Percentiles rank a stretch among this genome's conserved stretches.
Evolutionary conservation across 2,797 vertebrate species (phyloP).

Genomic region (Okamejei kenojei): DNA sequence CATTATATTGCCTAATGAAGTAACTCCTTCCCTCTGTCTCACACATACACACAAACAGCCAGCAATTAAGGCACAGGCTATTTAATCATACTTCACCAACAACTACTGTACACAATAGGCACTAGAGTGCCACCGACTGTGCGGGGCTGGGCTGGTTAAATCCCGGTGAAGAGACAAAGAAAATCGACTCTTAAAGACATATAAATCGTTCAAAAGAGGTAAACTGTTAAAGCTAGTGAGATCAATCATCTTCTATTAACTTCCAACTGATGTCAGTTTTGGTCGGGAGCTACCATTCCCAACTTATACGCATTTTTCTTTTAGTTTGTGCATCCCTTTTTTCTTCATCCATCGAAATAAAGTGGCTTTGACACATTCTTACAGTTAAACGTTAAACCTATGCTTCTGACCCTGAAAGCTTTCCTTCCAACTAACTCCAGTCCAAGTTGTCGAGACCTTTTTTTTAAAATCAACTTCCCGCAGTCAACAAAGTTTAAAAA

Average conservation of each 20-base stretch:
- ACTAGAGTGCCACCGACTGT: not conserved
- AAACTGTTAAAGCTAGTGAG: not conserved
- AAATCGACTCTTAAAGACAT: not conserved
- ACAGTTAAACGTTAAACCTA: not conserved
- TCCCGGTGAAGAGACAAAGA: not conserved
- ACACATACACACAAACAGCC: too few species aligned
- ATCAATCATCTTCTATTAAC: not conserved
- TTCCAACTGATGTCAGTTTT: not conserved
- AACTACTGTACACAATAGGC: not conserved
- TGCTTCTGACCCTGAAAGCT: not conserved
- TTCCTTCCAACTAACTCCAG: not conserved
- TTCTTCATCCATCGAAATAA: not conserved
- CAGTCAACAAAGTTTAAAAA: not conserved
- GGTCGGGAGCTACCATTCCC: not conserved
- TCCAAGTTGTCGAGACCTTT: not conserved
- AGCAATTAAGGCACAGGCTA: constrained; percentile 8
- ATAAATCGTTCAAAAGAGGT: not conserved
- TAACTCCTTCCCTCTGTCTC: not conserved
- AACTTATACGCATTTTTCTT: not conserved
- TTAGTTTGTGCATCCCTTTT: not conserved
- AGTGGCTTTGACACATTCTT: not conserved
- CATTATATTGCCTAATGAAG: not conserved
- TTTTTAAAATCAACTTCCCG: not conserved
- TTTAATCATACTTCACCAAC: constrained; percentile 23
- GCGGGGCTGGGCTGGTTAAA: not conserved